A percentile compares a stretch with the other conserved stretches of the same genome.
phyloP scores from a whole-genome alignment of 1,140 invertebrate genomes.

The Parasteatoda tepidariorum region DNA sequence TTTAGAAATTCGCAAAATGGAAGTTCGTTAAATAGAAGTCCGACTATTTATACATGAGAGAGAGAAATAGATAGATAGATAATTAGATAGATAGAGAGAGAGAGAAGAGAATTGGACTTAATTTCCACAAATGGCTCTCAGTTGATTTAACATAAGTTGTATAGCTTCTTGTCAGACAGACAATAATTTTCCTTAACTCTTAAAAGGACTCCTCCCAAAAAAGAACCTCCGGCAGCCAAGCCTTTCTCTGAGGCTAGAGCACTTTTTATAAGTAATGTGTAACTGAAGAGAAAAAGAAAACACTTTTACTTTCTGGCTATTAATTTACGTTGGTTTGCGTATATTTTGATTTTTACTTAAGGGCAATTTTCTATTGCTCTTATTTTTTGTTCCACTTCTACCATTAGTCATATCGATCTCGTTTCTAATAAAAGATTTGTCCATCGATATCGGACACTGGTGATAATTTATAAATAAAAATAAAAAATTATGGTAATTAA shows the following conservation, averaged over 20 bases:
- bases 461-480: conserved; percentile 21
- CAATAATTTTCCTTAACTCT: too few relatives aligned
- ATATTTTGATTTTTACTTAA: neutral
- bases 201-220: conserved; percentile 20
- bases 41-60: too few relatives aligned
- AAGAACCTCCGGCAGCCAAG: conserved; percentile 15
- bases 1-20: too few relatives aligned
- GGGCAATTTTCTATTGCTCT: conserved; percentile 30
- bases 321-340: neutral
- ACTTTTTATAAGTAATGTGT: neutral
- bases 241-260: conserved; percentile 27
- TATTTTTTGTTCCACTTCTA: conserved; percentile 52
- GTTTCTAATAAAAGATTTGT: conserved; percentile 50
- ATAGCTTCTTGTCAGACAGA: too few relatives aligned
- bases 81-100: too few relatives aligned
- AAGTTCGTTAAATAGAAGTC: too few relatives aligned
- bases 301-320: neutral
- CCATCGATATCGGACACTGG: conserved; percentile 32
- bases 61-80: too few relatives aligned
- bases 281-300: neutral
- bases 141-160: too few relatives aligned
- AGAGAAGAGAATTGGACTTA: too few relatives aligned
- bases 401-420: conserved; percentile 33
- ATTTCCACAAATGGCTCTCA: too few relatives aligned
- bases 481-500: neutral